Base-by-base conservation (phyloP, 1,140 invertebrate genomes). In the Apis florea region DNA sequence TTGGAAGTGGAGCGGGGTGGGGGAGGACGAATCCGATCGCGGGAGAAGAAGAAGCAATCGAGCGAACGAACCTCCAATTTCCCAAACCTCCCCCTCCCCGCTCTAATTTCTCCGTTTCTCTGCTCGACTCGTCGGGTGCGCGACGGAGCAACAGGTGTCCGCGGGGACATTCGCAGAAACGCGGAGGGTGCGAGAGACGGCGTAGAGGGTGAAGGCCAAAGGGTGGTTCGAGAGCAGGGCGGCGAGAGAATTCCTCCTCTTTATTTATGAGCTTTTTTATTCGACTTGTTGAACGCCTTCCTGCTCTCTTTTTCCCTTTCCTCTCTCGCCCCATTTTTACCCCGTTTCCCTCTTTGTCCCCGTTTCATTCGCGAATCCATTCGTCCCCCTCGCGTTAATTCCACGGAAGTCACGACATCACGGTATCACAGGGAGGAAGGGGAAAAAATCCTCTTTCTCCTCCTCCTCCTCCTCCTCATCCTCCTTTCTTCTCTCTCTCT, bases 261-360 rank as follows among this genome's bases (percentile, higher is more conserved):
- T 93, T 93, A 93, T 93, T 94, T 94, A 93, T 93, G 93, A 92
- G 93, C 92, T 94, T 94, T 82, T 93, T 94, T 93, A 94, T 94
- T 93, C 93, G 92, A 94, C 93, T 94, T 93, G 93, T 94, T 94
- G 93, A 93, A 91, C 92, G 87, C 75, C 74, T 77, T 83, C 75
- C 75, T 63, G 19, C 74, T 80, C 66, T 71, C 78, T 72, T 51
- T 86, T 24, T 59, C 26, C 63, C 49, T 63, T 83, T 75, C 64
- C 61, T 68, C 31, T 53, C 9, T n/a, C 68, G 59, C 54, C 47
- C 56, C 54, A 58, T 73, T 73, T 59, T n/a, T 12, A 56, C 56
- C 24, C 67, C 17, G 24, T 53, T 24, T 40, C 61, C 26, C 51
- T 24, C 31, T 17, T 19, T n/a, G 49, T 11, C 68, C 26, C 10